Base-by-base conservation (phyloP, 1,140 invertebrate genomes). In the Apocrypta bakeri region DNA sequence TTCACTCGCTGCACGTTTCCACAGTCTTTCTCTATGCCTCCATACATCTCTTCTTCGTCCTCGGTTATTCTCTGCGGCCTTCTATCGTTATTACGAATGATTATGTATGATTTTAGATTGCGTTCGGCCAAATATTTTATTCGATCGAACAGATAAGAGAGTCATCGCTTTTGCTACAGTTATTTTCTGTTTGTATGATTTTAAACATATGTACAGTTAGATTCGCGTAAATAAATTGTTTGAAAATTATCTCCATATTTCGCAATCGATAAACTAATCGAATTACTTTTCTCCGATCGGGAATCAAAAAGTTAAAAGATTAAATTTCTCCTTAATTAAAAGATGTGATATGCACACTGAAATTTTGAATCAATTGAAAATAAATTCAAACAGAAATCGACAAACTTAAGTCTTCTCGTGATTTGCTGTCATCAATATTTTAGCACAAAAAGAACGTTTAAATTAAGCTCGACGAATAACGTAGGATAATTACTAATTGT, bases 191-290 rank as follows among this genome's bases (percentile, higher is more conserved):
- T n/a, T n/a, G n/a, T n/a, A n/a, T n/a, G n/a, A n/a, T n/a, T n/a
- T n/a, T n/a, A n/a, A n/a, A n/a, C n/a, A n/a, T n/a, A n/a, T n/a
- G n/a, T n/a, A n/a, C n/a, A n/a, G n/a, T 37, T 37, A 9, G 37
- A 11, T 48, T 48, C 12, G 3, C 9, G 12, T 14, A 14, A 48
- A 48, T 48, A 0, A 63, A 27, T 73, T n/a, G 1, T 72, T 40
- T 31, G 14, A 64, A 81, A 75, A 74, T 81, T 81, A 81, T 81
- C 75, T 81, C 17, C 63, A 31, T 40, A 3, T 69, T 27, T 64
- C 64, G 37, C 27, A 37, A 42, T 24, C 69, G 14, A 81, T 81
- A 74, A 81, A 42, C 56, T 33, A 31, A 63, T 14, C 27, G 25
- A 21, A 56, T 3, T 3, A 17, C 21, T 6, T n/a, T 31, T 2